Evolutionary conservation across 1,140 invertebrate species (phyloP).

Genomic region (Pemphigus obesinymphae): DNA sequence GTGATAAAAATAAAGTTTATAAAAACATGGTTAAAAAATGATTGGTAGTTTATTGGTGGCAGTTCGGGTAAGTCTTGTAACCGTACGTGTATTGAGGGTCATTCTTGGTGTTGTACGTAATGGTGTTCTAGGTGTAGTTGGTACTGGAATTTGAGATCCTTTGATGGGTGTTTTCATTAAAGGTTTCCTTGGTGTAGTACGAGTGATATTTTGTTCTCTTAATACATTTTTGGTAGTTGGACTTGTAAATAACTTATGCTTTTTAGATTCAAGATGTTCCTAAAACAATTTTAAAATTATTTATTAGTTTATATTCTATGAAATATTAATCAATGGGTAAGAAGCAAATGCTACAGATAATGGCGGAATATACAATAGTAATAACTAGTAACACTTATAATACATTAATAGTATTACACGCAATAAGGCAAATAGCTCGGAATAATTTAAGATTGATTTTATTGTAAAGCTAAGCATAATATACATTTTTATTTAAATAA

Average conservation of each 20-base stretch:
- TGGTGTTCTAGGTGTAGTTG: constrained; percentile 23
- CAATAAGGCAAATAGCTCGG: not conserved
- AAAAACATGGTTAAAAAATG: constrained; percentile 21
- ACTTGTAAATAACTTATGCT: constrained; percentile 7
- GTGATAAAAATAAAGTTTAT: not conserved
- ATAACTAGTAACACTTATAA: not conserved
- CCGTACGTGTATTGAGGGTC: not conserved
- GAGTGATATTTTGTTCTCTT: not conserved
- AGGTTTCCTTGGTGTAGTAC: constrained; percentile 1
- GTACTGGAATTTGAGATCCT: constrained; percentile 34
- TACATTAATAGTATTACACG: not conserved
- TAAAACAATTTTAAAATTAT: not conserved
- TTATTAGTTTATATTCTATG: not conserved
- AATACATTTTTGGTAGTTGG: constrained; percentile 7
- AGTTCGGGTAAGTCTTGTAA: constrained; percentile 27
- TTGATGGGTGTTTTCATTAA: constrained; percentile 2
- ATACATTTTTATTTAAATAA: no score
- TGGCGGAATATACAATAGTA: no score
- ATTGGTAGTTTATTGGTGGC: constrained; percentile 29
- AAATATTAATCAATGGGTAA: not conserved
- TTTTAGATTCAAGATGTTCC: constrained; percentile 34
- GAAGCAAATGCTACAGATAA: not conserved
- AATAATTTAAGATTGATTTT: not conserved
- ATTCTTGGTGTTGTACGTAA: constrained; percentile 25
- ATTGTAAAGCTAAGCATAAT: not conserved